These are phyloP conservation scores for Drosophila paulistorum DNA, from an alignment of 1,140 invertebrate genomes.

Conservation along the genomic window DNA sequence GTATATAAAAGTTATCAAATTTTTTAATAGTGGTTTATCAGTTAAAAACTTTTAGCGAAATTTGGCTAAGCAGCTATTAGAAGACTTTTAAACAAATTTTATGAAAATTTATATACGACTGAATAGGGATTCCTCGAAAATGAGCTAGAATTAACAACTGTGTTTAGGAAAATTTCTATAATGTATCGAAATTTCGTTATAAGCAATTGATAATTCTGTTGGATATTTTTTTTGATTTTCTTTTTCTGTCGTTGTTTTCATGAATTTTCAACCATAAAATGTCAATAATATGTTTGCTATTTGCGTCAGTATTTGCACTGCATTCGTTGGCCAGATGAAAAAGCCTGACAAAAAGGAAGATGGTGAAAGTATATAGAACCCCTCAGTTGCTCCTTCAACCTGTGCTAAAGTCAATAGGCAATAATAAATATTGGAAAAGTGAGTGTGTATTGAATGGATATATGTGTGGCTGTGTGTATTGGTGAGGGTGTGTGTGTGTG, in stretches of 20 bases:
- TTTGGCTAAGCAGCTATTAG: too few relatives aligned
- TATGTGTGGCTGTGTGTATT: not conserved
- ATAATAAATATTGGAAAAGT: conserved; percentile 34
- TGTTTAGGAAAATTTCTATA: not conserved
- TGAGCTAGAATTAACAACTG: too few relatives aligned
- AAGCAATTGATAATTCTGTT: not conserved
- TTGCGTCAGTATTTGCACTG: conserved; percentile 47
- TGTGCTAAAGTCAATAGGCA: conserved; percentile 45
- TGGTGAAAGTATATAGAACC: not conserved
- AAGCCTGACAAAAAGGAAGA: conserved; percentile 1
- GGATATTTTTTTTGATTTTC: not conserved
- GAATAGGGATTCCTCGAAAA: too few relatives aligned
- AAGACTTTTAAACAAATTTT: too few relatives aligned
- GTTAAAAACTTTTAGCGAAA: too few relatives aligned
- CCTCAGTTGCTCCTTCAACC: conserved; percentile 20
- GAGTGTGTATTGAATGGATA: not conserved
- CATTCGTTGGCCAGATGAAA: conserved; percentile 20
- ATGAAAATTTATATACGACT: too few relatives aligned
- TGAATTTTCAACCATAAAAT: conserved; percentile 50
- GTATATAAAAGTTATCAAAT: too few relatives aligned
- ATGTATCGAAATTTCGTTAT: not conserved
- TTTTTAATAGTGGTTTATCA: too few relatives aligned
- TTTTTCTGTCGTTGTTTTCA: not conserved
- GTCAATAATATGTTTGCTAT: conserved; percentile 60
- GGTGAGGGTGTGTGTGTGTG: not conserved